Evolutionary conservation across 2,113 vertebrate species (phyloP).

Genomic region (Halichoeres trimaculatus): DNA sequence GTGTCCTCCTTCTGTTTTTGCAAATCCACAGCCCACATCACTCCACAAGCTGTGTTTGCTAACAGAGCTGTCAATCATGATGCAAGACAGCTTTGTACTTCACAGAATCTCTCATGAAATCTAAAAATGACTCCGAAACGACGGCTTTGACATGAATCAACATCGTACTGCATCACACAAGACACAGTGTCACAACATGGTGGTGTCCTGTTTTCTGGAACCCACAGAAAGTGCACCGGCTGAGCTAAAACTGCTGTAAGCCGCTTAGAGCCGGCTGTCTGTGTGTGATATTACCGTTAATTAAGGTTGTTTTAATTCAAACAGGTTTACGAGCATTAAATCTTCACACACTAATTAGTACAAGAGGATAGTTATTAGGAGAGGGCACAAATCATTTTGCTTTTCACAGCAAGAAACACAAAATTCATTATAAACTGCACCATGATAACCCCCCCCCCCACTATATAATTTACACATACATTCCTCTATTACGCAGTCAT

Average conservation of each 20-base stretch:
- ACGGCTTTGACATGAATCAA: background rate
- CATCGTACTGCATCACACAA: background rate
- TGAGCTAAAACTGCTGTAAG: background rate
- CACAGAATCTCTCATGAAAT: too few species aligned
- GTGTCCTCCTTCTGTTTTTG: too few species aligned
- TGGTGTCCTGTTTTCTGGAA: background rate
- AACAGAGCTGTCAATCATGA: too few species aligned
- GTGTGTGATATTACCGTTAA: background rate
- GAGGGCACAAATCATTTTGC: background rate
- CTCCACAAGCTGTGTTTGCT: too few species aligned
- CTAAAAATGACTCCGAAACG: too few species aligned
- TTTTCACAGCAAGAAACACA: background rate
- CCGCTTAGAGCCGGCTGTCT: background rate
- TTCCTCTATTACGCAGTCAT: constrained; percentile 7
- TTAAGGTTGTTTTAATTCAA: background rate
- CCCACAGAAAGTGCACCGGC: background rate
- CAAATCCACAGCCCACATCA: too few species aligned
- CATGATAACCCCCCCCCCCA: background rate
- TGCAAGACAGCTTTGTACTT: too few species aligned
- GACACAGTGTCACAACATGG: background rate
- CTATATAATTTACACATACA: background rate
- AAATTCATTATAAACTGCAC: background rate
- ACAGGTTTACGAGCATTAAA: background rate
- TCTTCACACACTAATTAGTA: background rate
- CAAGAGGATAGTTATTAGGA: background rate